These are phyloP conservation scores for Ursus arctos DNA, from an alignment of 2,113 vertebrate species.

Conservation along the genomic window DNA sequence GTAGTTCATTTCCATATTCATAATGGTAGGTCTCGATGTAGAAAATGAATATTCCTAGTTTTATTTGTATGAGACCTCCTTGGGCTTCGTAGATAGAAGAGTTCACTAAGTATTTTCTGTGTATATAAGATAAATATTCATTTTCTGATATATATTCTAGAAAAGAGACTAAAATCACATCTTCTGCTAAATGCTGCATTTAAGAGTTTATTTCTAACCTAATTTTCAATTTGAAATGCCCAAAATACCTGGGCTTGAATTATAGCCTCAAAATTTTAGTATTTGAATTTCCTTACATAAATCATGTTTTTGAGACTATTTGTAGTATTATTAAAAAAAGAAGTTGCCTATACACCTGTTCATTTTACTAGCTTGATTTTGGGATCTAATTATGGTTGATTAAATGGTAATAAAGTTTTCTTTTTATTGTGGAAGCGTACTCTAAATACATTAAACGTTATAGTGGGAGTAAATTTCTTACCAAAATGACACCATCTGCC, in stretches of 20 bases:
- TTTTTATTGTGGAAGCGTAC: slow-evolving; percentile 9
- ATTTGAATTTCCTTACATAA: slow-evolving; percentile 47
- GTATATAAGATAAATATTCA: slow-evolving; percentile 28
- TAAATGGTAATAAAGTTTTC: slow-evolving; percentile 31
- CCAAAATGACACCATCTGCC: not conserved
- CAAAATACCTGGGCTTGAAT: slow-evolving; percentile 35
- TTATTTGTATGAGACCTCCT: not conserved
- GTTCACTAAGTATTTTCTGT: not conserved
- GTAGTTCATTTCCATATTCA: not conserved
- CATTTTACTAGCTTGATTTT: slow-evolving; percentile 42
- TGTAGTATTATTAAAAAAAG: slow-evolving; percentile 2
- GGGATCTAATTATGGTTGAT: not conserved
- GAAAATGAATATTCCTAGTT: not conserved
- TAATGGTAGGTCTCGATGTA: not conserved
- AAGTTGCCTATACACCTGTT: not conserved
- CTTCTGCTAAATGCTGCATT: not conserved
- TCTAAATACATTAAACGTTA: not conserved
- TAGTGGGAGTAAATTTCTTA: slow-evolving; percentile 33
- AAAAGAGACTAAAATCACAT: slow-evolving; percentile 25
- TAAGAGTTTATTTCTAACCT: slow-evolving; percentile 48
- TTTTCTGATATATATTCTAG: slow-evolving; percentile 19
- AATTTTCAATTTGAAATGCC: slow-evolving; percentile 48
- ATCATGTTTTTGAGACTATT: slow-evolving; percentile 1
- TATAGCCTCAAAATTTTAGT: slow-evolving; percentile 24
- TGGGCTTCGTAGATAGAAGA: slow-evolving; percentile 3